Evolutionary conservation across 2,888 invertebrate species (phyloP), one percentile per base, ranked within the genome.

Genomic region (Drepana falcataria): DNA sequence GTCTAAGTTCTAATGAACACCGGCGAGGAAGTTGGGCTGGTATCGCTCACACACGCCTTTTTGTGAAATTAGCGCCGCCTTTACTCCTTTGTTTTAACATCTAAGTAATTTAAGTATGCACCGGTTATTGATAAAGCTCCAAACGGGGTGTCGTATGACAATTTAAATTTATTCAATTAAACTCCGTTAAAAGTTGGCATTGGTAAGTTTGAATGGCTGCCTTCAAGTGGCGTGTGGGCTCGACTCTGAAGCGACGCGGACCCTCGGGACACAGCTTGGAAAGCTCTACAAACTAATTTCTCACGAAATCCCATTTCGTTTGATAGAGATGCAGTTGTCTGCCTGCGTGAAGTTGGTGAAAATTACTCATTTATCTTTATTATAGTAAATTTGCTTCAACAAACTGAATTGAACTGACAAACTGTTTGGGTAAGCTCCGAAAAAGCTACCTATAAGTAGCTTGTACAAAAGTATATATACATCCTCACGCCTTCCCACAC

Each of bases 1-100:
- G 87, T 84, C 81, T 81, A 88, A 89, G 82, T 89, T 89, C 88
- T 91, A 90, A 89, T 87, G 90, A 91, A 88, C 88, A 84, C 81
- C 81, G 77, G 73, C 77, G 78, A 75, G 58, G 63, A 87, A 88
- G 87, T 90, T 89, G 73, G 71, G 74, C 71, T 68, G 71, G 76
- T 72, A 77, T 80, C 79, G 75, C 75, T 79, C 73, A 68, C 63
- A 69, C 65, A 63, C 66, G 66, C 59, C 75, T 75, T 80, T 77
- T 78, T 75, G 73, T 48, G 57, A 61, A 58, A 58, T 54, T 53
- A 64, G 66, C 65, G 67, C 72, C 69, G 69, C 69, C 59, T 63
- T 53, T 53, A 56, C 55, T 55, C 63, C 69, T 67, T 68, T 71
- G 72, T 73, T 73, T 68, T 66, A 61, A 59, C 56, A 62, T 63